Evolutionary conservation across 2,888 invertebrate species (phyloP).

Genomic region (Pycnomerus fuliginosus): DNA sequence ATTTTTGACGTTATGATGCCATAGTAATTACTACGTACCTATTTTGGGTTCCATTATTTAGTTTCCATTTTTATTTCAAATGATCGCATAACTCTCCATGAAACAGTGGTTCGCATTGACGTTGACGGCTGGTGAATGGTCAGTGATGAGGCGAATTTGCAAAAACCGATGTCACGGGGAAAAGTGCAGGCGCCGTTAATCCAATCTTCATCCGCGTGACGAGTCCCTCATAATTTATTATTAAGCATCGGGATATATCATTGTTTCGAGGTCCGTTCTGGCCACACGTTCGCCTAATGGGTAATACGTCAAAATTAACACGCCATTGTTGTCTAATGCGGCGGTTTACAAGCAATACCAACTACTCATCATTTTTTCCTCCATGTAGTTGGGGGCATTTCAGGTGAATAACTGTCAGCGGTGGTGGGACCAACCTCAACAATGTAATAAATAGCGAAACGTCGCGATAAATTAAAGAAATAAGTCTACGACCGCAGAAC

Average conservation of each 20-base stretch:
- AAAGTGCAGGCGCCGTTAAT: too few species aligned
- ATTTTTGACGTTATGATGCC: too few species aligned
- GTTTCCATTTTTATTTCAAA: too few species aligned
- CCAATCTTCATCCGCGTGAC: too few species aligned
- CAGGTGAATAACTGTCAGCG: slow-evolving; percentile 5
- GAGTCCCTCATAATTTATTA: slow-evolving; percentile 14
- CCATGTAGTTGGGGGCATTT: slow-evolving; percentile 3
- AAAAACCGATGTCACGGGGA: too few species aligned
- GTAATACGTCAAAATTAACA: slow-evolving; percentile 20
- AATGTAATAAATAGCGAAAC: slow-evolving; percentile 26
- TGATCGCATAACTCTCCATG: too few species aligned
- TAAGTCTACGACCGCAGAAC: slow-evolving; percentile 28
- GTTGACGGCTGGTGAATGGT: too few species aligned
- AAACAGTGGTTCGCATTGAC: too few species aligned
- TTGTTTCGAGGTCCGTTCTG: slow-evolving; percentile 9
- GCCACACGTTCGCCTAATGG: slow-evolving; percentile 16
- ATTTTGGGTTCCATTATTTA: too few species aligned
- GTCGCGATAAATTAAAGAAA: slow-evolving; percentile 30
- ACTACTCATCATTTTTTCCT: slow-evolving; percentile 12
- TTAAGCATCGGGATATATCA: slow-evolving; percentile 8
- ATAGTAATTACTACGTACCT: too few species aligned
- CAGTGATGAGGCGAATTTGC: too few species aligned
- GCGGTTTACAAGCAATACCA: slow-evolving; percentile 19
- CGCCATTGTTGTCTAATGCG: slow-evolving; percentile 18
- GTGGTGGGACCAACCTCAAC: slow-evolving; percentile 14